phyloP scores from a whole-genome alignment of 2,888 invertebrate species.

The Gnatocerus cornutus region DNA sequence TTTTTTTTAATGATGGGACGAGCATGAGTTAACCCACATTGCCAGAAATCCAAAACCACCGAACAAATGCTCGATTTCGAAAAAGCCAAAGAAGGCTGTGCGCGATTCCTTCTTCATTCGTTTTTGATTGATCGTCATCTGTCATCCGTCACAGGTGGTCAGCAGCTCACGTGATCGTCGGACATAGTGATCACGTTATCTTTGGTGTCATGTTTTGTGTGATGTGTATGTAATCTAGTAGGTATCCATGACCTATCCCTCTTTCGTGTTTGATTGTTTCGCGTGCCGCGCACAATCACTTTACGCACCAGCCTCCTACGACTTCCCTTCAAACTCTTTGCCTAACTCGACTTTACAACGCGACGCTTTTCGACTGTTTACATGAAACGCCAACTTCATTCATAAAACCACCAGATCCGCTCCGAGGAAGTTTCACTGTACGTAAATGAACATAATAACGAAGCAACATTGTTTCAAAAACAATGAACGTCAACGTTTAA shows the following conservation, averaged over 20 bases:
- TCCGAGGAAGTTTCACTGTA: background rate
- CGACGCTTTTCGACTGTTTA: constrained; percentile 3
- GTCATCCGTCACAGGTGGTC: constrained; percentile 4
- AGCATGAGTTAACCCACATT: too few relatives aligned
- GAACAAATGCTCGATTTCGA: too few relatives aligned
- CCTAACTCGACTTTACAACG: constrained; percentile 12
- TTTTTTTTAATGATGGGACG: background rate
- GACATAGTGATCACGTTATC: constrained; percentile 56
- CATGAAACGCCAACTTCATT: constrained; percentile 5
- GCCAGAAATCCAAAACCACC: too few relatives aligned
- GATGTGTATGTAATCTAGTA: constrained; percentile 54
- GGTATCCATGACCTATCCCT: constrained; percentile 55
- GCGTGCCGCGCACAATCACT: constrained; percentile 56
- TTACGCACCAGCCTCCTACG: constrained; percentile 51
- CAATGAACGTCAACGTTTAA: constrained; percentile 19
- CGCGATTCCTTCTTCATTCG: too few relatives aligned
- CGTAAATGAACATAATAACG: too few relatives aligned
- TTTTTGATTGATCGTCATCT: constrained; percentile 3
- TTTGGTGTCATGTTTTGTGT: constrained; percentile 52
- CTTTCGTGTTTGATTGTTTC: constrained; percentile 56
- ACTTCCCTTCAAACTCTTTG: constrained; percentile 41
- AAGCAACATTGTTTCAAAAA: background rate
- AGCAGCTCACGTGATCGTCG: constrained; percentile 52
- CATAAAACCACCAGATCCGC: background rate
- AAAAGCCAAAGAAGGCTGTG: too few relatives aligned